These are phyloP conservation scores for Ptiloglossa arizonensis DNA, from an alignment of 1,140 invertebrate genomes.

Conservation along the genomic window DNA sequence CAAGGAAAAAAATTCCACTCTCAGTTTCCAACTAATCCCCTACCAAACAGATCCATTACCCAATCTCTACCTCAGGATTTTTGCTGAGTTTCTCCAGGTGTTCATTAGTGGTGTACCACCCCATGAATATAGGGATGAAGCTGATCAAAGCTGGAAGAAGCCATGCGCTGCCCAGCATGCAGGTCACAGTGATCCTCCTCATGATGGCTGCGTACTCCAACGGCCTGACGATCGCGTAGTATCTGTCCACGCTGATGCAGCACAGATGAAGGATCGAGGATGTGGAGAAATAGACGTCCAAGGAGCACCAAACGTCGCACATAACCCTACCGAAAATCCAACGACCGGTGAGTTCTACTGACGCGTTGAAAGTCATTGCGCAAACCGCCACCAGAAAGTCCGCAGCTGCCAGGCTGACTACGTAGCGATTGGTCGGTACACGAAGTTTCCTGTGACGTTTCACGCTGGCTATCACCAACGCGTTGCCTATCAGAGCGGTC, in stretches of 20 bases:
- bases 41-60: too few species aligned
- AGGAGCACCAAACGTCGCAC: constrained; percentile 97
- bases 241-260: constrained; percentile 96
- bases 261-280: constrained; percentile 96
- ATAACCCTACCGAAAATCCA: constrained; percentile 95
- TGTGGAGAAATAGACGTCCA: constrained; percentile 97
- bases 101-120: constrained; percentile 93
- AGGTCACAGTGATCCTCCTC: constrained; percentile 90
- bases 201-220: constrained; percentile 94
- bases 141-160: constrained; percentile 94
- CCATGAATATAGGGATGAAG: constrained; percentile 96
- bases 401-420: constrained; percentile 95
- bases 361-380: constrained; percentile 98
- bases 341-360: constrained; percentile 89
- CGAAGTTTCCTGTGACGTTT: constrained; percentile 90
- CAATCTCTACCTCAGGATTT: constrained; percentile 85
- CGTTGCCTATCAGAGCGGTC: constrained; percentile 89
- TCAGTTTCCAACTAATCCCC: too few species aligned
- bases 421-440: constrained; percentile 97
- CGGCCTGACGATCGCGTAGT: constrained; percentile 94
- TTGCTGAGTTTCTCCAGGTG: constrained; percentile 85
- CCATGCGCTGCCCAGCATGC: constrained; percentile 94
- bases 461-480: constrained; percentile 90
- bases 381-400: constrained; percentile 95
- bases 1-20: too few species aligned